Conservation (phyloP, 2,888 invertebrate species). For the Oasisia sp. region DNA sequence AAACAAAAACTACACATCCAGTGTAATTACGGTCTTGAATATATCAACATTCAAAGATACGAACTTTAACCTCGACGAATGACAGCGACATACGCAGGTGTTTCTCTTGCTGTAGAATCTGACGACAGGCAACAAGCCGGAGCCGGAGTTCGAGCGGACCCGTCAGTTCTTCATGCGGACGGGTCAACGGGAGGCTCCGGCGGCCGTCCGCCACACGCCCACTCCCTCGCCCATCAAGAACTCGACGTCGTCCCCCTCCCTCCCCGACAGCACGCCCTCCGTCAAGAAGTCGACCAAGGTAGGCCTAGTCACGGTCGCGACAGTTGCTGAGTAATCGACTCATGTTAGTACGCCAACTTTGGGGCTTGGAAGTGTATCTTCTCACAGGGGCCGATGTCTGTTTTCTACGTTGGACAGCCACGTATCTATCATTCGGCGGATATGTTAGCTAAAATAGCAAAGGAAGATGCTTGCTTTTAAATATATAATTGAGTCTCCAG, state of each 20-base stretch:
- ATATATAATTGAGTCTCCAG: no score
- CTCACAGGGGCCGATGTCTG: no score
- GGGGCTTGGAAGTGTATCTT: no score
- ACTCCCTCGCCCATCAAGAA: slow-evolving; percentile 10
- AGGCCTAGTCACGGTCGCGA: not conserved
- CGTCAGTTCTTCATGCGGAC: not conserved
- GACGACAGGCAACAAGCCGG: not conserved
- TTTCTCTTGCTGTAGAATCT: not conserved
- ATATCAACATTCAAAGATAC: no score
- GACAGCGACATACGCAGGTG: not conserved
- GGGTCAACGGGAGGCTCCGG: not conserved
- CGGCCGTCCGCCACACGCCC: not conserved
- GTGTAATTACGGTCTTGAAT: no score
- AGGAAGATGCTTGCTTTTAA: no score
- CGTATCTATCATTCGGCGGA: no score
- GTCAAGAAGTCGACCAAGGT: not conserved
- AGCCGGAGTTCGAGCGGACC: not conserved
- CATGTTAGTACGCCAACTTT: no score
- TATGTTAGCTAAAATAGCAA: no score
- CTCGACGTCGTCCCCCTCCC: not conserved
- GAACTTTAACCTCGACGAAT: no score
- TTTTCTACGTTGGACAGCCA: no score
- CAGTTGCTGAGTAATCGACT: not conserved
- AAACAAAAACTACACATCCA: no score
- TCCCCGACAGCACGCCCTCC: slow-evolving; percentile 22